phyloP scores from a whole-genome alignment of 2,888 invertebrate species.

The Limnephilus auricula region DNA sequence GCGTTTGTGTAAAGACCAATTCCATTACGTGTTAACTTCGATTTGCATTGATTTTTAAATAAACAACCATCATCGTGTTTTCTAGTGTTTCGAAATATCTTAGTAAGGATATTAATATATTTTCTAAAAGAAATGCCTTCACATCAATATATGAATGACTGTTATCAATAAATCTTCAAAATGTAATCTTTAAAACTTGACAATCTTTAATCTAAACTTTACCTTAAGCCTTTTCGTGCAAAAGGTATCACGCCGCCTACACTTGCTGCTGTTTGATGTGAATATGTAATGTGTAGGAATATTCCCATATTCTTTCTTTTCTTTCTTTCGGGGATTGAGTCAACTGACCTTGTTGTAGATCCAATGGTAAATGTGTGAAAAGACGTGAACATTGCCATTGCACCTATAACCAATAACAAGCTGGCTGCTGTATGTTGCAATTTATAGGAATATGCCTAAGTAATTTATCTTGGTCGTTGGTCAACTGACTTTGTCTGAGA shows the following conservation, averaged over 20 bases:
- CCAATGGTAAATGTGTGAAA: not conserved
- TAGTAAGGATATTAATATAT: slow-evolving; percentile 29
- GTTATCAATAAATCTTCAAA: slow-evolving; percentile 29
- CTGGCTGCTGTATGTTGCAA: not conserved
- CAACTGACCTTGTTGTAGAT: not conserved
- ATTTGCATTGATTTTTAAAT: not conserved
- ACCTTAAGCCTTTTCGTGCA: slow-evolving; percentile 51
- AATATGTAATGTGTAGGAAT: not conserved
- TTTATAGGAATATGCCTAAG: not conserved
- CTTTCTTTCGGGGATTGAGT: not conserved
- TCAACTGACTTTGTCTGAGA: not conserved
- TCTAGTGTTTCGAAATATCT: not conserved
- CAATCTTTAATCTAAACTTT: slow-evolving; percentile 60
- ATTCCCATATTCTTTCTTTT: not conserved
- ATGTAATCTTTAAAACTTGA: slow-evolving; percentile 52
- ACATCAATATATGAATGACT: slow-evolving; percentile 47
- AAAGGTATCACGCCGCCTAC: slow-evolving; percentile 47
- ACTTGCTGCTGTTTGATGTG: slow-evolving; percentile 3
- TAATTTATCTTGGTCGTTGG: not conserved
- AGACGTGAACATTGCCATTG: not conserved
- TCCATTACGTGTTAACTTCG: not conserved
- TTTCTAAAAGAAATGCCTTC: slow-evolving; percentile 43
- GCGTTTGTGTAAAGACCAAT: not conserved
- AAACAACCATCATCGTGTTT: slow-evolving; percentile 33
- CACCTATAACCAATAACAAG: not conserved